Evolutionary conservation across 2,797 vertebrate species (phyloP), one percentile per base, ranked within the genome.

Genomic region (Lutjanus campechanus): DNA sequence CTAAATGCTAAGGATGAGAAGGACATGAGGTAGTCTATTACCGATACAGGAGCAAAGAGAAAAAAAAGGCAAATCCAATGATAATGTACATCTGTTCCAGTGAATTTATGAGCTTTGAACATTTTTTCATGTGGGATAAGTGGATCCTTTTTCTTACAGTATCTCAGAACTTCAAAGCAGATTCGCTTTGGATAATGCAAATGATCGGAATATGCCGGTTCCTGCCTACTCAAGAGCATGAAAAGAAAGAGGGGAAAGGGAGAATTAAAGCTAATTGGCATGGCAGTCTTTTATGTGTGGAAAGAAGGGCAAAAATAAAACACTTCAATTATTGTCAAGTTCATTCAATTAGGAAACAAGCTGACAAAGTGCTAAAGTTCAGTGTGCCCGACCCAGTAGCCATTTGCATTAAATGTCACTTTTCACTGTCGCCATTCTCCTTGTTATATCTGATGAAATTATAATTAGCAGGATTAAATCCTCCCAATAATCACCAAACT

Each of bases 31-130:
- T 96, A 96, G 96, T 96, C 96, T 96, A 96, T 97, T 97, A 97
- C 95, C 96, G 96, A 97, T 96, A 96, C 95, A 96, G 96, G 93
- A 96, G 96, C 95, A 96, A 94, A 96, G 94, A 94, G 75, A 88
- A 93, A 90, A 95, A 95, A 94, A 92, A 96, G 95, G 96, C 97
- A 96, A 97, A 98, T 97, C 97, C 97, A 97, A 96, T 97, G 97
- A 99, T 98, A 98, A 98, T 98, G 96, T 98, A 97, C 97, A 98
- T 99, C 97, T 98, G 97, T 98, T 98, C 97, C 97, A 96, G 95
- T 95, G 96, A 97, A 97, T 98, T 97, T 98, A 98, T 97, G 96
- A 95, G 97, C 97, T 99, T 99, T 99, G 97, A 98, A 98, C 95
- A 96, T 96, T 97, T 97, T 97, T 97, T 90, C 96, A 97, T 97